phyloP scores from a whole-genome alignment of 2,113 vertebrate species.

The Daboia siamensis region DNA sequence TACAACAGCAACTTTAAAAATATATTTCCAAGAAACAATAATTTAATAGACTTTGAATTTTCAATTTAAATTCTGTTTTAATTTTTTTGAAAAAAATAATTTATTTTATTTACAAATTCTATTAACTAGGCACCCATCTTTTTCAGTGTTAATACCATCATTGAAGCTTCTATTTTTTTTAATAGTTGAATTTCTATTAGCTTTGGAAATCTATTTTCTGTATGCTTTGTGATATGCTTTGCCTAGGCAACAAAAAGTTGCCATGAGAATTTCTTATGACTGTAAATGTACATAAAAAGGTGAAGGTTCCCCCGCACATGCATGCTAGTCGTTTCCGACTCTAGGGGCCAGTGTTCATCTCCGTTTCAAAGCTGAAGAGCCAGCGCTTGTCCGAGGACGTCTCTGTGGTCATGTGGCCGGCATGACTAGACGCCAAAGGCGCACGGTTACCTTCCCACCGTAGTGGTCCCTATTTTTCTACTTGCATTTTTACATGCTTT shows the following conservation, averaged over 20 bases:
- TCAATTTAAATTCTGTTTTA: conserved; percentile 4
- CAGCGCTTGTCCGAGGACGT: too few relatives aligned
- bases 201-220: not conserved
- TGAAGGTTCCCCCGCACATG: too few relatives aligned
- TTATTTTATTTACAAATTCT: conserved; percentile 5
- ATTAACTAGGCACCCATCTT: not conserved
- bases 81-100: conserved; percentile 20
- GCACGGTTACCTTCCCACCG: too few relatives aligned
- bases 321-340: too few relatives aligned
- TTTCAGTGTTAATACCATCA: not conserved
- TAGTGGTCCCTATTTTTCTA: too few relatives aligned
- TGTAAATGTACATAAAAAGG: not conserved
- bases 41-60: conserved; percentile 47
- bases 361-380: too few relatives aligned
- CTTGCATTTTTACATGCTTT: too few relatives aligned
- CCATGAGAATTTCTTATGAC: not conserved
- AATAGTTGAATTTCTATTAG: not conserved
- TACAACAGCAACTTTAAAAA: not conserved
- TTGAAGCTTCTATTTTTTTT: not conserved
- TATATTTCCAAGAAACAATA: conserved; percentile 33
- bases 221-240: not conserved
- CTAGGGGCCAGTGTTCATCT: too few relatives aligned
- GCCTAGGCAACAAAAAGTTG: not conserved
- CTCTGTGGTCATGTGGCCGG: too few relatives aligned
- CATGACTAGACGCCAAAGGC: too few relatives aligned